phyloP scores from a whole-genome alignment of 2,888 invertebrate species.

The Aspidapion aeneum region DNA sequence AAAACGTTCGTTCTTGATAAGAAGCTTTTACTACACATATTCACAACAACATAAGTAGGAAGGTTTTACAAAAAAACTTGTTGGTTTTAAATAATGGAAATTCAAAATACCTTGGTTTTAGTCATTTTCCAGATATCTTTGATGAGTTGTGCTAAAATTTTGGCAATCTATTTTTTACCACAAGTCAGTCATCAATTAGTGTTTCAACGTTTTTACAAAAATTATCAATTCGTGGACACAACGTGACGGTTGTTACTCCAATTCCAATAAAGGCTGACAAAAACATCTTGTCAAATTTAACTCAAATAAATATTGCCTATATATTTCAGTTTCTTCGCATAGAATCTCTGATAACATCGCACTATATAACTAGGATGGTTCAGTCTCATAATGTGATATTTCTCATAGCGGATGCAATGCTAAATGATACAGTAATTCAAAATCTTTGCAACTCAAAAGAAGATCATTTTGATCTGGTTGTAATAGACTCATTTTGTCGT shows the following conservation, averaged over 20 bases:
- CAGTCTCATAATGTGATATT: no score
- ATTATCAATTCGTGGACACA: constrained; percentile 37
- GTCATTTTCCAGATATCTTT: no score
- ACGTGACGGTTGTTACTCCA: constrained; percentile 36
- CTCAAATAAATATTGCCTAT: neutral
- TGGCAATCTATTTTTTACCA: neutral
- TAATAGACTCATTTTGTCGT: no score
- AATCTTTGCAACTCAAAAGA: neutral
- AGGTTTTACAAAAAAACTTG: no score
- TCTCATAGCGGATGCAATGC: neutral
- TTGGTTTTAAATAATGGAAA: no score
- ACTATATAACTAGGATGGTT: no score
- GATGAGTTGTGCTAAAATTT: neutral
- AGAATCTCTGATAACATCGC: no score
- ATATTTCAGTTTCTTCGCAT: neutral
- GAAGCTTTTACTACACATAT: no score
- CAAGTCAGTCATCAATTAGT: neutral
- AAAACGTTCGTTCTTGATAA: no score
- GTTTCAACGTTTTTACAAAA: constrained; percentile 42
- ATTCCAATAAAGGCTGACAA: constrained; percentile 34
- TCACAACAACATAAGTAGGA: no score
- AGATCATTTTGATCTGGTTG: neutral
- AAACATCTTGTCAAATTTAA: constrained; percentile 34
- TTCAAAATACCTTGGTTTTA: no score
- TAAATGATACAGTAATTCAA: neutral